Evolutionary conservation across 2,797 vertebrate genomes (phyloP).

Genomic region (Coregonus sp.): DNA sequence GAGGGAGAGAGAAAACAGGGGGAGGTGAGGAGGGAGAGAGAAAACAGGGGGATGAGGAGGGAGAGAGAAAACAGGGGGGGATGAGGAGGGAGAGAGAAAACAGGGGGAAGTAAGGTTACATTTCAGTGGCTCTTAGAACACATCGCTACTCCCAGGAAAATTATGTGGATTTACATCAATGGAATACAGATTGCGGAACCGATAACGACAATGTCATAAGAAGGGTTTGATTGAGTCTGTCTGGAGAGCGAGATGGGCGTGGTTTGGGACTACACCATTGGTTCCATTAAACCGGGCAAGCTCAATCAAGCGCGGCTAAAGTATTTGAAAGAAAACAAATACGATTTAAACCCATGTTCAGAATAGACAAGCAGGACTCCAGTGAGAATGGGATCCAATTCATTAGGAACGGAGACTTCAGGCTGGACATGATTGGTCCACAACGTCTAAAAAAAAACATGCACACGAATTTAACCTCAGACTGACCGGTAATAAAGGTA

Average conservation of each 20-base stretch:
- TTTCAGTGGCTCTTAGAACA: constrained; percentile 33
- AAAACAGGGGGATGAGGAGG: constrained; percentile 32
- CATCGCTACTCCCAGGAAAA: neutral
- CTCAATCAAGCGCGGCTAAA: neutral
- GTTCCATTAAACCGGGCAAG: neutral
- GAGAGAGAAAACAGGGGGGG: constrained; percentile 39
- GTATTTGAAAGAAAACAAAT: neutral
- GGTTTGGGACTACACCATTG: neutral
- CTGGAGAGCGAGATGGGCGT: neutral
- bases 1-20: constrained; percentile 43
- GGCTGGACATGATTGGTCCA: neutral
- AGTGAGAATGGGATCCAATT: too few species aligned
- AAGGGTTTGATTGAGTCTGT: neutral
- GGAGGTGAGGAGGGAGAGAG: constrained; percentile 51
- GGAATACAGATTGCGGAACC: neutral
- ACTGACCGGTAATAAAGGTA: neutral
- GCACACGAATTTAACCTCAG: neutral
- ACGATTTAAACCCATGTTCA: neutral
- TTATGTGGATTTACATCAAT: neutral
- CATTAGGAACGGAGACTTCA: neutral
- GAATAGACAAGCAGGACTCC: neutral
- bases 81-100: constrained; percentile 54
- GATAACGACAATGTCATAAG: neutral
- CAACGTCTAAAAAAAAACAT: neutral
- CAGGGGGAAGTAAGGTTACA: constrained; percentile 51